phyloP scores from a whole-genome alignment of 2,888 invertebrate species.

The Zootermopsis nevadensis region DNA sequence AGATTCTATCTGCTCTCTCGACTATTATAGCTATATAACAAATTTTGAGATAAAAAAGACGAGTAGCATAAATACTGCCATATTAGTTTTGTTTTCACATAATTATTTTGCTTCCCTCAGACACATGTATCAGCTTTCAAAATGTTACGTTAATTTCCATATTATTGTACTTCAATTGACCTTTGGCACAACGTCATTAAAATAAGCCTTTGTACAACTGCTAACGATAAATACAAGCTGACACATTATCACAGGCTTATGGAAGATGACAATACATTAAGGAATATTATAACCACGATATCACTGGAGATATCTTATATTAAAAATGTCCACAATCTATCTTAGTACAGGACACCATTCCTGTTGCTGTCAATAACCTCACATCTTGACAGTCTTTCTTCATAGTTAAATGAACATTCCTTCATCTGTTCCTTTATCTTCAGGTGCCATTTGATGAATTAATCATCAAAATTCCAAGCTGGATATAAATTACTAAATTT shows the following conservation, averaged over 20 bases:
- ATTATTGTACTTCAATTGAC: neutral
- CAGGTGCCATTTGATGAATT: neutral
- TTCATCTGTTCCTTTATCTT: neutral
- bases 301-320: neutral
- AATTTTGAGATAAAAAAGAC: neutral
- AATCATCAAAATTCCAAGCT: neutral
- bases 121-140: neutral
- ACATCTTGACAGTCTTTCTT: neutral
- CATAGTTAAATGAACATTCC: neutral
- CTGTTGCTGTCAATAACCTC: neutral
- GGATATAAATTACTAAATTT: neutral
- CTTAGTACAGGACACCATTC: neutral
- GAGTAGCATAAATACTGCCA: neutral
- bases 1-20: neutral
- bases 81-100: neutral
- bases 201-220: neutral
- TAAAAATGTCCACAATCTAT: neutral
- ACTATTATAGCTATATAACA: neutral
- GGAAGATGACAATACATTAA: neutral
- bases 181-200: constrained; percentile 3
- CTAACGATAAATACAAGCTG: neutral
- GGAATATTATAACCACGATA: neutral
- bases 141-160: neutral
- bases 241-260: constrained; percentile 24
- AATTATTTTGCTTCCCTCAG: neutral